Conservation (phyloP, 1,140 invertebrate species). For the Hypothenemus hampei region DNA sequence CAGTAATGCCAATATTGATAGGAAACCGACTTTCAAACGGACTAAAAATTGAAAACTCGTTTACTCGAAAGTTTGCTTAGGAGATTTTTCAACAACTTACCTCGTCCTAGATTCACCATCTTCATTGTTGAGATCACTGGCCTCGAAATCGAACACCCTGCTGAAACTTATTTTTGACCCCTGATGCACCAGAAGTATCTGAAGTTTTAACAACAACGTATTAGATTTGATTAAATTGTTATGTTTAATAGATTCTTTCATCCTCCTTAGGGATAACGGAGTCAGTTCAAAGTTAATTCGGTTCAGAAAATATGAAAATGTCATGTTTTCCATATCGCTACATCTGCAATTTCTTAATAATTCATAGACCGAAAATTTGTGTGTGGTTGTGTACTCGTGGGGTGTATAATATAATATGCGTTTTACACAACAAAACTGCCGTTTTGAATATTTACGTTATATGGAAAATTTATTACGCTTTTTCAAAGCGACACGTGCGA, state of each 20-base stretch:
- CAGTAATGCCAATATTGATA: constrained; percentile 94
- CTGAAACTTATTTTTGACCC: constrained; percentile 85
- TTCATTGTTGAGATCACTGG: constrained; percentile 58
- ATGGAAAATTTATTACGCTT: no score
- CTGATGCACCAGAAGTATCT: constrained; percentile 84
- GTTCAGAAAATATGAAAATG: not conserved
- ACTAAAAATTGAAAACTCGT: constrained; percentile 49
- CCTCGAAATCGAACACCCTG: constrained; percentile 86
- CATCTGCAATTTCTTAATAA: not conserved
- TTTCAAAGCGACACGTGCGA: no score
- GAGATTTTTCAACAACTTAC: constrained; percentile 38
- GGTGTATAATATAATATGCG: no score
- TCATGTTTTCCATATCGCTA: no score
- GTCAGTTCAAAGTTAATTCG: not conserved
- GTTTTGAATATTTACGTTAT: not conserved
- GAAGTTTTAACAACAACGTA: constrained; percentile 28
- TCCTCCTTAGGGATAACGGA: no score
- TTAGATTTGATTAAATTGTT: not conserved
- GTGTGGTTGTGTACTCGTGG: no score
- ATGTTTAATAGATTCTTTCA: not conserved
- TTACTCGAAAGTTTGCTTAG: constrained; percentile 12
- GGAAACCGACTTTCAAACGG: constrained; percentile 91
- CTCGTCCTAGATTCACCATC: constrained; percentile 71
- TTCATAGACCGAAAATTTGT: no score
- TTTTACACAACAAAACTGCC: not conserved